phyloP scores from a whole-genome alignment of 2,797 vertebrate species.

The Petrocephalus sullivani region DNA sequence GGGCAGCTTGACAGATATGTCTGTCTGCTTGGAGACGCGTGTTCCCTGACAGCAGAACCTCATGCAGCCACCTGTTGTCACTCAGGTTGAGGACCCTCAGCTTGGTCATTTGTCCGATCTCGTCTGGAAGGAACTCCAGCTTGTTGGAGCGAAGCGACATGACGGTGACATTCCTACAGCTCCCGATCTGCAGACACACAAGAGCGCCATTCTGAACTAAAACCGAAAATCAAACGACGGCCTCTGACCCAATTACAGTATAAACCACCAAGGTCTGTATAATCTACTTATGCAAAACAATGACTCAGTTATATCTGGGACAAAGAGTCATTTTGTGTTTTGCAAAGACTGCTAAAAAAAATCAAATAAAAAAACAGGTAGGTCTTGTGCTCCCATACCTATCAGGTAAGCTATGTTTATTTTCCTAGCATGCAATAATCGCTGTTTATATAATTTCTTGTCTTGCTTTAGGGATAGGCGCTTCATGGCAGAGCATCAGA shows the following conservation, averaged over 20 bases:
- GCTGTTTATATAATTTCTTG: not conserved
- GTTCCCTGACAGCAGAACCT: not conserved
- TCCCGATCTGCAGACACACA: slow-evolving; percentile 75
- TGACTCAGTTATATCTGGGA: not conserved
- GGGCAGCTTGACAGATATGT: not conserved
- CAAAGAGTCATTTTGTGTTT: not conserved
- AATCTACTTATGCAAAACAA: not conserved
- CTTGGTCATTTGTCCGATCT: slow-evolving; percentile 98
- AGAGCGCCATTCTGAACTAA: not conserved
- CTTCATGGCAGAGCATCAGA: not conserved
- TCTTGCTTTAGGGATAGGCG: not conserved
- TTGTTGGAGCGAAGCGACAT: slow-evolving; percentile 98
- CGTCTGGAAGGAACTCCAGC: slow-evolving; percentile 93
- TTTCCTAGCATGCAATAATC: not conserved
- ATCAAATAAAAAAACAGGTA: not conserved
- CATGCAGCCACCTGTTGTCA: slow-evolving; percentile 80
- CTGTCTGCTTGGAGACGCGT: not conserved
- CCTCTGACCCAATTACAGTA: not conserved
- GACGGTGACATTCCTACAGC: slow-evolving; percentile 92
- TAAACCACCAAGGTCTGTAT: not conserved
- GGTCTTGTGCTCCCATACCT: not conserved
- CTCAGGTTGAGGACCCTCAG: slow-evolving; percentile 93
- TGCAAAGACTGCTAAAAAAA: not conserved
- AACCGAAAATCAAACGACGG: not conserved
- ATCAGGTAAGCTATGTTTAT: not conserved